Evolutionary conservation across 2,888 invertebrate species (phyloP).

Genomic region (Eulithis prunata): DNA sequence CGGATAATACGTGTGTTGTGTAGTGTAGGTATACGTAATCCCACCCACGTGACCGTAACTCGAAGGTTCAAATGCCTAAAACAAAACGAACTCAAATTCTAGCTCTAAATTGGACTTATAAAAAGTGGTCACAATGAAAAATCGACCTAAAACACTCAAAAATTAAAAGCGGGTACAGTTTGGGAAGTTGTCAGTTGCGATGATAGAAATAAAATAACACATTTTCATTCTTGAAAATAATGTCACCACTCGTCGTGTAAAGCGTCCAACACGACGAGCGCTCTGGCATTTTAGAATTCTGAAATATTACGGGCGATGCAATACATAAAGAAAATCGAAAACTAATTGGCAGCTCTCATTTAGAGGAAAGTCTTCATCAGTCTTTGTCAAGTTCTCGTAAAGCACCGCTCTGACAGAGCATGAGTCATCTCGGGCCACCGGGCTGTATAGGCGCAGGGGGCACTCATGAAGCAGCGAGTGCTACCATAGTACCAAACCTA

Average conservation of each 20-base stretch:
- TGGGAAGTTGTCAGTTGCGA: too few relatives aligned
- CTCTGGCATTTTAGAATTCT: neutral
- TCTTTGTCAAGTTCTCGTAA: constrained; percentile 53
- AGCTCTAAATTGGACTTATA: too few relatives aligned
- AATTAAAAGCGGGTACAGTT: too few relatives aligned
- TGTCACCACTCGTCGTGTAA: neutral
- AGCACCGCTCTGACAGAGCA: constrained; percentile 48
- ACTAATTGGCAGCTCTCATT: constrained; percentile 32
- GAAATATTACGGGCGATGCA: neutral
- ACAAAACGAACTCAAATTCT: too few relatives aligned
- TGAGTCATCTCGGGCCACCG: constrained; percentile 69
- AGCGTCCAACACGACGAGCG: neutral
- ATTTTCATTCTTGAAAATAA: too few relatives aligned
- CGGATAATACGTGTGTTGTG: constrained; percentile 30
- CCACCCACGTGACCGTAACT: constrained; percentile 31
- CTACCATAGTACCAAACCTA: too few relatives aligned
- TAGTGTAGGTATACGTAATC: constrained; percentile 12
- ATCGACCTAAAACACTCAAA: too few relatives aligned
- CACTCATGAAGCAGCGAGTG: constrained; percentile 6
- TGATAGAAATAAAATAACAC: too few relatives aligned
- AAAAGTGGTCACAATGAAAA: too few relatives aligned
- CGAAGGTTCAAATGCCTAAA: neutral
- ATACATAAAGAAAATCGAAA: neutral
- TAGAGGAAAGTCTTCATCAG: constrained; percentile 49
- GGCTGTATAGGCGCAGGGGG: constrained; percentile 41